phyloP scores from a whole-genome alignment of 2,113 vertebrate genomes.

The Rhinopomastus cyanomelas region DNA sequence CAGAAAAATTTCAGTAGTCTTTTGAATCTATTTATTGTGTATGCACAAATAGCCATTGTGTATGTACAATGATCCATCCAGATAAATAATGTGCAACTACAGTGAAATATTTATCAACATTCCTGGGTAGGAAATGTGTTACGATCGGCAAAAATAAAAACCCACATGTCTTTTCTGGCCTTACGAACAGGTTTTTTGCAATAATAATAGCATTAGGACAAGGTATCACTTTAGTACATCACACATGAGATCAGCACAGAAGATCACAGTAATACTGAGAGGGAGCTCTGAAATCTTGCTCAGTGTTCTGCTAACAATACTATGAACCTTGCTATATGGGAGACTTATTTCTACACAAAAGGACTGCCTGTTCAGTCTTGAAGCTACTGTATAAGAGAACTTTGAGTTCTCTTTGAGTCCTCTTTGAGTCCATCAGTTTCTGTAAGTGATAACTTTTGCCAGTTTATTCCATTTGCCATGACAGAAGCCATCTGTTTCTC shows the following conservation, averaged over 20 bases:
- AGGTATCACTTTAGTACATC: not conserved
- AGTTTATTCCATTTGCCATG: conserved; percentile 37
- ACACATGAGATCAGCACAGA: not conserved
- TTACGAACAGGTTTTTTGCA: not conserved
- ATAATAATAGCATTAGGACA: not conserved
- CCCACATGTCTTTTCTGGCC: not conserved
- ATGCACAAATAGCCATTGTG: not conserved
- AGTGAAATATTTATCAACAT: not conserved
- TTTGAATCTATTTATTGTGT: not conserved
- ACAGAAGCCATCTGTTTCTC: conserved; percentile 35
- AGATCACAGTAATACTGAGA: not conserved
- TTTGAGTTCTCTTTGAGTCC: not conserved
- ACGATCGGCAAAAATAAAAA: accelerated
- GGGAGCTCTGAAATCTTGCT: not conserved
- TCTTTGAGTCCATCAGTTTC: no score
- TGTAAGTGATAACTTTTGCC: conserved; percentile 20
- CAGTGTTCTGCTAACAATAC: not conserved
- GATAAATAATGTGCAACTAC: not conserved
- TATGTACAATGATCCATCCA: not conserved
- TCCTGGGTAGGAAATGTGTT: not conserved
- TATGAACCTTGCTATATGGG: not conserved
- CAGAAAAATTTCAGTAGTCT: not conserved
- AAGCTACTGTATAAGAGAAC: not conserved
- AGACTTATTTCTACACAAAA: not conserved
- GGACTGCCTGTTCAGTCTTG: not conserved